Evolutionary conservation across 2,797 vertebrate genomes (phyloP).

Genomic region (Neomorphus geoffroyi): DNA sequence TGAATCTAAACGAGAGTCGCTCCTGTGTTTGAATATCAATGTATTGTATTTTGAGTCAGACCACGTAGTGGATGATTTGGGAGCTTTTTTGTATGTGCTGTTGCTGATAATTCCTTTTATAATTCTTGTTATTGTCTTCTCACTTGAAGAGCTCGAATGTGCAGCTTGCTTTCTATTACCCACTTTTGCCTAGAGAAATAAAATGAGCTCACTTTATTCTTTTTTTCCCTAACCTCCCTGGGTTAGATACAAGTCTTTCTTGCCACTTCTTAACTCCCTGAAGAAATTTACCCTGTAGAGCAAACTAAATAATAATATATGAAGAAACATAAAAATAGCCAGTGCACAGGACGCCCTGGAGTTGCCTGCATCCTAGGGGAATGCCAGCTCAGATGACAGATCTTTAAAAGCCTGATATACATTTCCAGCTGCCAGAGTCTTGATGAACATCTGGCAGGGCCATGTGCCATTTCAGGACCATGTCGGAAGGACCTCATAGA

Average conservation of each 20-base stretch:
- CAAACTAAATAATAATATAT: neutral
- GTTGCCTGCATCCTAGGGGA: neutral
- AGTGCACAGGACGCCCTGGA: neutral
- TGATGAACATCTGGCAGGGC: neutral
- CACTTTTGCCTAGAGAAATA: neutral
- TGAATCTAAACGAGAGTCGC: conserved; percentile 41
- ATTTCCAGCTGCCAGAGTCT: neutral
- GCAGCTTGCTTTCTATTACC: neutral
- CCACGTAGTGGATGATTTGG: neutral
- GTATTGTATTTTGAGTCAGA: conserved; percentile 36
- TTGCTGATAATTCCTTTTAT: conserved; percentile 35
- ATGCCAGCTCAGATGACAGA: neutral
- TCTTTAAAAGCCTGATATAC: neutral
- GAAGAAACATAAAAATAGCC: neutral
- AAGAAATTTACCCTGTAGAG: neutral
- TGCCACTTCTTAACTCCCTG: neutral
- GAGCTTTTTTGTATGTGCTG: neutral
- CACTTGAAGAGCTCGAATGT: neutral
- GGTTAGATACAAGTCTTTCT: neutral
- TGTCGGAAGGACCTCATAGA: neutral
- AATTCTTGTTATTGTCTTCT: conserved; percentile 45
- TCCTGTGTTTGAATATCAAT: conserved; percentile 32
- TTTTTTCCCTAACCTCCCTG: neutral
- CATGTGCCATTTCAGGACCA: neutral
- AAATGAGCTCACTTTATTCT: neutral